Evolutionary conservation across 2,797 vertebrate species (phyloP), one percentile per base, ranked within the genome.

Genomic region (Oophaga sylvatica): DNA sequence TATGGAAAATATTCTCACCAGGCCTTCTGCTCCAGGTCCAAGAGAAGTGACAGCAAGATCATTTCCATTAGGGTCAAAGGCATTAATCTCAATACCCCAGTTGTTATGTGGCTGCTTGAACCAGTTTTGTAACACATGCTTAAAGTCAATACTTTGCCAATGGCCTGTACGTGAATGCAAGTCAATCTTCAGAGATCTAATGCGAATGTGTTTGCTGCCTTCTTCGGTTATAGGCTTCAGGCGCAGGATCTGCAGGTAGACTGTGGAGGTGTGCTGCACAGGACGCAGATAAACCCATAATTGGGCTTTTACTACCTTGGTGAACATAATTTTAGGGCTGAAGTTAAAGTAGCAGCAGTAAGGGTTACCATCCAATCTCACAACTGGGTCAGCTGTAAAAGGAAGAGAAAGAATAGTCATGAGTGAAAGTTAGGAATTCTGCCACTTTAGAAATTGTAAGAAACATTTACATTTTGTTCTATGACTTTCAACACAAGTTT

Each of bases 111-210:
- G 98, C 93, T 99, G 98, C 92, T 98, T 98, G 95, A 99, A 99
- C 98, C 98, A 99, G 95, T 99, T 99, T 94, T 99, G 98, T 92
- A 99, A 94, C 87, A 99, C 98, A 81, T 99, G 97, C 92, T 99
- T 99, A 95, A 99, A 99, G 96, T 99, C 98, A 90, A 99, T 99
- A 92, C 98, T 99, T 94, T 99, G 98, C 98, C 98, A 99, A 94
- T 99, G 97, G 80, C 98, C 98, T 0, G 95, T 91, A 76, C 96
- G 95, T 19, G 98, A 99, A 91, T 97, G 97, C 89, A 99, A 96
- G 93, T 99, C 98, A 62, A 99, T 99, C 93, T 99, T 99, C 89
- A 99, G 96, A 22, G 98, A 99, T 89, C 98, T 97, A 93, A 99
- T 99, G 83, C 98, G 97, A 92, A 99, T 98, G 94, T 99, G 98